Conservation (phyloP, 2,797 vertebrate species). For the Trichosurus vulpecula region DNA sequence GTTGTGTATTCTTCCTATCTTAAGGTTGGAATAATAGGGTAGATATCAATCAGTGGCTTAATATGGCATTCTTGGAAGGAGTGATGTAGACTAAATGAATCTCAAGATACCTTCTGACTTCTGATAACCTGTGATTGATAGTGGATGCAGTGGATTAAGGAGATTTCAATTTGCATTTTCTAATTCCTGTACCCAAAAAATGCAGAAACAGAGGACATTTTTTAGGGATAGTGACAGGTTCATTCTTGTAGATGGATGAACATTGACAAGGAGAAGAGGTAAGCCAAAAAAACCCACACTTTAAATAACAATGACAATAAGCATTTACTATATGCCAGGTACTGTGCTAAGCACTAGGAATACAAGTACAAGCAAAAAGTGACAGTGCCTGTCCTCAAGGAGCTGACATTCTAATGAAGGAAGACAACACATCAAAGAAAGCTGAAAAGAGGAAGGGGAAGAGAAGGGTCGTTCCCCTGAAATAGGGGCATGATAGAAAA, state of each 20-base stretch:
- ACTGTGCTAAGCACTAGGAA: background rate
- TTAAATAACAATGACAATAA: conserved; percentile 39
- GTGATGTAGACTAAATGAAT: background rate
- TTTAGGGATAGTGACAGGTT: conserved; percentile 26
- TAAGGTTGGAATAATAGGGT: background rate
- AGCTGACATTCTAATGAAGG: background rate
- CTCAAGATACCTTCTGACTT: background rate
- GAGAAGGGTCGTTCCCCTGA: background rate
- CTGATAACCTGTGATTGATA: background rate
- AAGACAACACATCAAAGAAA: background rate
- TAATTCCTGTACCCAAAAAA: background rate
- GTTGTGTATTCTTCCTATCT: background rate
- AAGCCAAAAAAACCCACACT: background rate
- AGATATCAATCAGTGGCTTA: background rate
- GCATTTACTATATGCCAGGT: conserved; percentile 1
- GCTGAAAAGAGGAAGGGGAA: background rate
- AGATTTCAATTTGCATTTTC: conserved; percentile 27
- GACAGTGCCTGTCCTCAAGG: background rate
- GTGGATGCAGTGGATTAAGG: background rate
- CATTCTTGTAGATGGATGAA: conserved; percentile 30
- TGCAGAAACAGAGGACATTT: conserved; percentile 1
- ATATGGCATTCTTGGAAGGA: conserved; percentile 7
- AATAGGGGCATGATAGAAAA: background rate
- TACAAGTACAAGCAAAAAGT: background rate
- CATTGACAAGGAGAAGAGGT: conserved; percentile 46